phyloP scores from a whole-genome alignment of 2,797 vertebrate species.

The Acomys russatus region DNA sequence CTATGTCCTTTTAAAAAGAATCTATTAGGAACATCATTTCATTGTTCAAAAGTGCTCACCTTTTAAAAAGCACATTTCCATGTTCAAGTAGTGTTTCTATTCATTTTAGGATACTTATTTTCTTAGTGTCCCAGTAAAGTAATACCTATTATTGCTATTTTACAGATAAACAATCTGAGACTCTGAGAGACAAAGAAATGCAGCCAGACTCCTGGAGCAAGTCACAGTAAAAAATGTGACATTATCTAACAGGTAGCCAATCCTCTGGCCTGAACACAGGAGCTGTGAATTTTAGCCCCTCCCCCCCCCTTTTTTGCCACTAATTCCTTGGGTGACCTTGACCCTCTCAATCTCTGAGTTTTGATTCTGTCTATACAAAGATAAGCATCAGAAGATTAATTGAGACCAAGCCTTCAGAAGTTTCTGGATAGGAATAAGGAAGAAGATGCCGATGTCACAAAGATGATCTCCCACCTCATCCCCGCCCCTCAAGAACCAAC shows the following conservation, averaged over 20 bases:
- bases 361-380: constrained; percentile 16
- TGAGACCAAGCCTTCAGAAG: constrained; percentile 37
- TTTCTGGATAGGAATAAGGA: constrained; percentile 61
- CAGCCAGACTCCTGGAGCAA: constrained; percentile 7
- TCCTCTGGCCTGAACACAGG: neutral
- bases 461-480: constrained; percentile 29
- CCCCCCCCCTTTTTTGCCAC: neutral
- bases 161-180: constrained; percentile 21
- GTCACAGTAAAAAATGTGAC: neutral
- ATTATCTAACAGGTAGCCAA: neutral
- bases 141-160: constrained; percentile 43
- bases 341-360: neutral
- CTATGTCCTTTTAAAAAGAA: neutral
- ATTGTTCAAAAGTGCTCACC: neutral
- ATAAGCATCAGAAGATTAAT: constrained; percentile 49
- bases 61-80: neutral
- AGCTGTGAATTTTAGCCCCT: constrained; percentile 3
- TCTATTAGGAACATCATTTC: neutral
- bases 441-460: neutral
- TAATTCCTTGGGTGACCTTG: constrained; percentile 34
- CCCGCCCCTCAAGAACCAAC: constrained; percentile 62
- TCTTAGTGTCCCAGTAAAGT: neutral
- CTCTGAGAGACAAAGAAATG: neutral
- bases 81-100: neutral
- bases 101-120: neutral